Base-by-base conservation (phyloP, 2,888 invertebrate genomes). In the Cerastis leucographa region DNA sequence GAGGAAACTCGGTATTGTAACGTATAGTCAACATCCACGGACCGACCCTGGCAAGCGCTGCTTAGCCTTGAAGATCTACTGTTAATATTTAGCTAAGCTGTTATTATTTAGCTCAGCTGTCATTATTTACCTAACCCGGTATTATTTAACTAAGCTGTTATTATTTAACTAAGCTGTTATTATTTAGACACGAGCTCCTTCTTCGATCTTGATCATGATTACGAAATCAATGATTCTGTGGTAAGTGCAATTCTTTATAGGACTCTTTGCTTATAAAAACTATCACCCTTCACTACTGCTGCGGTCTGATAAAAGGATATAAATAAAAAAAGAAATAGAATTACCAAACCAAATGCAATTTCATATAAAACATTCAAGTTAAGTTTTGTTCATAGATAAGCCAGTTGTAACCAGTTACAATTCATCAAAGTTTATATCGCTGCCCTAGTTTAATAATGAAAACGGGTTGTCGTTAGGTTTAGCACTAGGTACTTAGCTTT, bases 361-460 rank as follows among this genome's bases (percentile, higher is more conserved):
- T 8, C 35, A 22, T 25, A 59, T 40, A 65, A 68, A 42, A 46
- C 46, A 61, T 67, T 40, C 46, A 74, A 66, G 29, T 40, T 40
- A 29, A 19, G n/a, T 66, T 66, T 46, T 46, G 29, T 66, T 73
- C 49, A 46, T n/a, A 59, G 25, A 59, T 35, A 67, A 62, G n/a
- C 9, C 67, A 64, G 40, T 17, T 44, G 25, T 40, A 14, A n/a
- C 17, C 14, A 59, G 64, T 49, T 62, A 77, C 68, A 81, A 80
- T 62, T 51, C 14, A 44, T 42, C 25, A 80, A 69, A 62, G 56
- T 70, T 73, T 56, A 42, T 49, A 35, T 49, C 17, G 49, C 70
- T 74, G 46, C 29, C 62, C 67, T 35, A 82, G 59, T 71, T 68
- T 46, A 74, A 65, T 69, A 67, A 78, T 67, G 74, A 68, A 74